Base-by-base conservation (phyloP, 1,140 invertebrate species). In the Drosophila tropicalis region DNA sequence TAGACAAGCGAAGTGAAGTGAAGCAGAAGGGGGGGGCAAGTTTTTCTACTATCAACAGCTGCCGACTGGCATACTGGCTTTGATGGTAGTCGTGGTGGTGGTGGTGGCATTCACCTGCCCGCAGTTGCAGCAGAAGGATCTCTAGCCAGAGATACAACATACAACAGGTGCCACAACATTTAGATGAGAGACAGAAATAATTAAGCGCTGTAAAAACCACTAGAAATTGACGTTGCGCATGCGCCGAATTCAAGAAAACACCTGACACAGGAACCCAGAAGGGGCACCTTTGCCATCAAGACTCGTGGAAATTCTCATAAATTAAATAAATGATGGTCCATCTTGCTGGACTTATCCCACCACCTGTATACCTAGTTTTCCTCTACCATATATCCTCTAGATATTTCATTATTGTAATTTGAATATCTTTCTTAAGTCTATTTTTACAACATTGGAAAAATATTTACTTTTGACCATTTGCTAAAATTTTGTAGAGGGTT, bases 111-210 rank as follows among this genome's bases (percentile, higher is more conserved):
- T 87, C 84, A 89, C 84, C 84, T 89, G 84, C 79, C 76, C 67
- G 74, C 76, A 29, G 29, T 29, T 29, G 29, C 29, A 77, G 41
- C 79, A 75, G 58, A 64, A 75, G 66, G 62, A 63, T 66, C 34
- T 44, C 55, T 58, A 71, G 70, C 72, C 66, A 51, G 19, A 51
- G 44, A 9, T 10, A 80, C 81, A 84, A 85, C 81, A 85, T 10
- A 80, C 81, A 84, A 85, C 81, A 85, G 81, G 81, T 85, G 81
- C 81, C 69, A 69, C 79, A 51, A 62, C 68, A 62, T 73, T 32
- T 44, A 64, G 44, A 47, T 22, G 44, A 51, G 55, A 71, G 64
- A 58, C 57, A 66, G 64, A 85, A 70, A 81, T 85, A 85, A 85
- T 85, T 81, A 85, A 71, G 77, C 67, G 64, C 73, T 69, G 67